These are phyloP conservation scores for Pogonophryne albipinna DNA, from an alignment of 2,797 vertebrate species.

Conservation along the genomic window DNA sequence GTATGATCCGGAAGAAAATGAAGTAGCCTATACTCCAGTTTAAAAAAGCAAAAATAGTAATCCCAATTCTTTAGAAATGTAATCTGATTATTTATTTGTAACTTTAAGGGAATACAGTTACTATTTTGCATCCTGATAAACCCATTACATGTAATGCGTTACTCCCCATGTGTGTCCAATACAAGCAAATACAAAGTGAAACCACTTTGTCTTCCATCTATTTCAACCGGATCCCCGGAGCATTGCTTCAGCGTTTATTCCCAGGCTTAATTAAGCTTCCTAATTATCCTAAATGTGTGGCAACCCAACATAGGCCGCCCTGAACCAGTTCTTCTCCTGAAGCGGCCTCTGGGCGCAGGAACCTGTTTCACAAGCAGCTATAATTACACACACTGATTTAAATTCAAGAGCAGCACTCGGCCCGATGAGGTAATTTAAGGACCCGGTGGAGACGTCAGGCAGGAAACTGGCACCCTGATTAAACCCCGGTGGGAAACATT, in stretches of 20 bases:
- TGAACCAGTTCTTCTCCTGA: slow-evolving; percentile 51
- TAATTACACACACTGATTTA: slow-evolving; percentile 64
- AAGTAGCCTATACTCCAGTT: no score
- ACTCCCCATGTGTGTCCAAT: no score
- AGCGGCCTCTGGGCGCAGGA: slow-evolving; percentile 37
- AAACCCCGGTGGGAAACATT: slow-evolving; percentile 62
- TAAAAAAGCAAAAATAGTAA: no score
- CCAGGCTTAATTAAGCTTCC: slow-evolving; percentile 60
- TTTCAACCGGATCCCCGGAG: slow-evolving; percentile 44
- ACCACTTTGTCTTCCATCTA: slow-evolving; percentile 38
- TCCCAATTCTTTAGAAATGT: no score
- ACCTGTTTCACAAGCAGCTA: slow-evolving; percentile 50
- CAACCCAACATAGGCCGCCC: slow-evolving; percentile 30
- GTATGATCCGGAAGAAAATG: no score
- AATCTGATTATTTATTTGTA: no score
- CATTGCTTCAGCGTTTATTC: slow-evolving; percentile 28
- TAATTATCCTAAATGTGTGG: slow-evolving; percentile 59
- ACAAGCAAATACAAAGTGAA: not conserved
- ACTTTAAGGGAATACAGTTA: no score
- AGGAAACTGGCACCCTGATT: slow-evolving; percentile 71
- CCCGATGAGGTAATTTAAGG: slow-evolving; percentile 61
- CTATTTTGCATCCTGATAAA: no score
- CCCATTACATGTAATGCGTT: no score
- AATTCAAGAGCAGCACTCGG: slow-evolving; percentile 60
- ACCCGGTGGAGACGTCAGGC: slow-evolving; percentile 53